These are phyloP conservation scores for Hypothenemus hampei DNA, from an alignment of 1,140 invertebrate species.

Conservation along the genomic window DNA sequence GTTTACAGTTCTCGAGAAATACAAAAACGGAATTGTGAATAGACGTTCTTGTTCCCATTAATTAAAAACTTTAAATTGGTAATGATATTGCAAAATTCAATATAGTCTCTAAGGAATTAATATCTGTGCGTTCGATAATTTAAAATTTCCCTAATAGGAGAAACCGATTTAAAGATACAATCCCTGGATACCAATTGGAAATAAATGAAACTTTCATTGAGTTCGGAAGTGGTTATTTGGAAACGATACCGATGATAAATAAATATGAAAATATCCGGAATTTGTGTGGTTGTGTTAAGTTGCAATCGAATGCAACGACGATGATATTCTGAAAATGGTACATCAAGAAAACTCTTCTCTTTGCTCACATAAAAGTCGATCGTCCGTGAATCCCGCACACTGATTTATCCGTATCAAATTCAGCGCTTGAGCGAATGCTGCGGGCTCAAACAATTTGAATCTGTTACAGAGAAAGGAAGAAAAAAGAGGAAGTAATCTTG, in stretches of 20 bases:
- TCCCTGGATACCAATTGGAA: too few relatives aligned
- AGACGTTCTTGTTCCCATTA: not conserved
- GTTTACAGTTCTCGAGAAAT: slow-evolving; percentile 2
- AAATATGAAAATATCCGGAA: too few relatives aligned
- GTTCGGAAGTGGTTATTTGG: too few relatives aligned
- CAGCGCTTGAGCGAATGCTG: slow-evolving; percentile 31
- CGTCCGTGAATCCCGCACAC: slow-evolving; percentile 29
- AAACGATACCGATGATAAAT: too few relatives aligned
- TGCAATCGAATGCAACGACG: too few relatives aligned
- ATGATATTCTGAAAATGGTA: slow-evolving; percentile 1
- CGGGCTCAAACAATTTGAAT: slow-evolving; percentile 34
- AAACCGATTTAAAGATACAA: too few relatives aligned
- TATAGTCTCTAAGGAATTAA: slow-evolving; percentile 4
- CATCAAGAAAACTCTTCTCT: slow-evolving; percentile 14
- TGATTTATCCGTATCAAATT: slow-evolving; percentile 38
- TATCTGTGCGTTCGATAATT: too few relatives aligned
- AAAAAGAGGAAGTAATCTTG: too few relatives aligned
- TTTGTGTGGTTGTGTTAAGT: too few relatives aligned
- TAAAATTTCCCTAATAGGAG: too few relatives aligned
- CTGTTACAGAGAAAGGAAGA: slow-evolving; percentile 24
- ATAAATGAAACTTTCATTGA: too few relatives aligned
- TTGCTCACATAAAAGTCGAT: slow-evolving; percentile 14
- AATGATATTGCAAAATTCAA: slow-evolving; percentile 4
- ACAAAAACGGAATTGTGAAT: slow-evolving; percentile 7
- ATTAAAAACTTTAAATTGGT: slow-evolving; percentile 13